Conservation (phyloP, 2,797 vertebrate genomes). For the Antennarius maculatus region DNA sequence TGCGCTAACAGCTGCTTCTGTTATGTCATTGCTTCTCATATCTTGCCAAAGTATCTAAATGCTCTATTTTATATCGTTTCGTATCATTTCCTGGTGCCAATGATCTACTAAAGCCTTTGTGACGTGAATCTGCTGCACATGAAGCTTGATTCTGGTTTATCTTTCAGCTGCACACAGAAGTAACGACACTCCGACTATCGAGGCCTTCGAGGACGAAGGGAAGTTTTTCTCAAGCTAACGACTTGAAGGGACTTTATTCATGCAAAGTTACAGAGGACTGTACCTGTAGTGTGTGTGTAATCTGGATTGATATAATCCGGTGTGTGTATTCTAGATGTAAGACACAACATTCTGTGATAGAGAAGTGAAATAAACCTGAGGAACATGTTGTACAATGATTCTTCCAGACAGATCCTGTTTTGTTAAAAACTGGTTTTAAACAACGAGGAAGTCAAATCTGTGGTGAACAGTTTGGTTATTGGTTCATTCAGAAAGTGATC, state of each 20-base stretch:
- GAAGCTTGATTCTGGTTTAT: constrained; percentile 3
- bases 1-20: constrained; percentile 12
- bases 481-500: no score
- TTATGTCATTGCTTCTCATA: constrained; percentile 35
- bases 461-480: no score
- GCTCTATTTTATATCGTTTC: constrained; percentile 53
- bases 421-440: neutral
- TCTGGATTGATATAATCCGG: constrained; percentile 65
- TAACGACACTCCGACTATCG: constrained; percentile 55
- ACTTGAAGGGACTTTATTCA: constrained; percentile 46
- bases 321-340: constrained; percentile 68
- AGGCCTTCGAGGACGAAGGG: constrained; percentile 49
- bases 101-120: constrained; percentile 16
- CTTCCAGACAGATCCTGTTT: constrained; percentile 1
- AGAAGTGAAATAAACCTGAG: constrained; percentile 62
- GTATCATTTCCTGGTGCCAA: constrained; percentile 45
- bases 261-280: constrained; percentile 28
- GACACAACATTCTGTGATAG: constrained; percentile 56
- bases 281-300: constrained; percentile 24
- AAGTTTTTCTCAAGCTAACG: neutral
- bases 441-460: no score
- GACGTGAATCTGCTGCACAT: constrained; percentile 17
- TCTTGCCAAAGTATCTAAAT: constrained; percentile 59
- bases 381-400: constrained; percentile 8
- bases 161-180: constrained; percentile 39